These are phyloP conservation scores for Adoxophyes honmai DNA, from an alignment of 1,140 invertebrate species.

Conservation along the genomic window DNA sequence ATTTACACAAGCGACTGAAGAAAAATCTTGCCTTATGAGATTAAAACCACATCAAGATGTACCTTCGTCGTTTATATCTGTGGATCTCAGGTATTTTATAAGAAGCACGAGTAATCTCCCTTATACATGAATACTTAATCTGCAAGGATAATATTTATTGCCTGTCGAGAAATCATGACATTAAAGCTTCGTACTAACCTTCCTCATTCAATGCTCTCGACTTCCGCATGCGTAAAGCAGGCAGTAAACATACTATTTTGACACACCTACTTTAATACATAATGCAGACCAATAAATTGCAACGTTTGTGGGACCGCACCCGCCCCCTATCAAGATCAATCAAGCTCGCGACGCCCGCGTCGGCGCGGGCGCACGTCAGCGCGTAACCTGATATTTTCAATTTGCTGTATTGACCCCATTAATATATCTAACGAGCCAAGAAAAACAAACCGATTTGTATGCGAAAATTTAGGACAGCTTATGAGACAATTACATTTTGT, in stretches of 20 bases:
- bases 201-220: not conserved
- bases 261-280: slow-evolving; percentile 8
- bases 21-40: too few relatives aligned
- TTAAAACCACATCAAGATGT: too few relatives aligned
- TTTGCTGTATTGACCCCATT: slow-evolving; percentile 23
- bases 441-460: slow-evolving; percentile 8
- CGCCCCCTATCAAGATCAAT: slow-evolving; percentile 34
- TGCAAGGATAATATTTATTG: too few relatives aligned
- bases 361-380: slow-evolving; percentile 1
- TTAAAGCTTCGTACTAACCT: too few relatives aligned
- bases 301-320: slow-evolving; percentile 23
- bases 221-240: not conserved
- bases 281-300: slow-evolving; percentile 24
- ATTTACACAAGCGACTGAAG: too few relatives aligned
- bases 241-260: slow-evolving; percentile 2
- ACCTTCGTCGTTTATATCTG: too few relatives aligned
- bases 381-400: not conserved
- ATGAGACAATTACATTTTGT: not conserved
- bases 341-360: slow-evolving; percentile 16
- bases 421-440: not conserved
- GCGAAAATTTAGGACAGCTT: not conserved
- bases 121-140: too few relatives aligned
- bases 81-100: too few relatives aligned
- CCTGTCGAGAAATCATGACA: too few relatives aligned
- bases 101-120: too few relatives aligned